phyloP scores from a whole-genome alignment of 2,888 invertebrate species.

The Neocrepidodera transversa region DNA sequence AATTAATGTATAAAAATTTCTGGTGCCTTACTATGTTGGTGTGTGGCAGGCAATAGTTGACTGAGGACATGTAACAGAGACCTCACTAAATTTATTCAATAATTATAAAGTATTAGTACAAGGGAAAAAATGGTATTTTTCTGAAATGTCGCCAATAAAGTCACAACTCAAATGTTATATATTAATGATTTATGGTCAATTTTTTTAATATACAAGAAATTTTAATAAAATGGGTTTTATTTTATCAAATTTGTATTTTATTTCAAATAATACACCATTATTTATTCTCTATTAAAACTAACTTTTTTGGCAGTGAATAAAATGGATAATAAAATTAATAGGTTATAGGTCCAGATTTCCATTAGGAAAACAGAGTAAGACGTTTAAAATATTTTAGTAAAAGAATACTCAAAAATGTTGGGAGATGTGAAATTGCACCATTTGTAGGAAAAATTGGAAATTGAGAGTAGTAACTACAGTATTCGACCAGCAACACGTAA shows the following conservation, averaged over 20 bases:
- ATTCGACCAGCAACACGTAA: no score
- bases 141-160: conserved; percentile 55
- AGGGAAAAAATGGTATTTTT: conserved; percentile 60
- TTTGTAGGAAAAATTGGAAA: no score
- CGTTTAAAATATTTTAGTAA: no score
- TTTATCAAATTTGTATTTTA: conserved; percentile 23
- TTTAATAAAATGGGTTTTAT: conserved; percentile 43
- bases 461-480: no score
- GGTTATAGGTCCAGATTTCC: no score
- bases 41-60: conserved; percentile 58
- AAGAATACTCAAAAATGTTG: no score
- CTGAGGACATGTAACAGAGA: conserved; percentile 50
- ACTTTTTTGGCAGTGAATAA: no score
- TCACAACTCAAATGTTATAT: conserved; percentile 58
- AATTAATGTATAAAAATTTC: conserved; percentile 57
- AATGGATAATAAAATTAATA: no score
- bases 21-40: conserved; percentile 61
- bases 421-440: no score
- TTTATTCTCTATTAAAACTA: no score
- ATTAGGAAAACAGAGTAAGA: no score
- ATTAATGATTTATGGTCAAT: conserved; percentile 61
- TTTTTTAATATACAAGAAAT: conserved; percentile 61
- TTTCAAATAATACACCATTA: no score
- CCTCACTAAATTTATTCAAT: conserved; percentile 40
- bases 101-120: conserved; percentile 49